Conservation (phyloP, 2,113 vertebrate species). For the Sapayoa aenigma region DNA sequence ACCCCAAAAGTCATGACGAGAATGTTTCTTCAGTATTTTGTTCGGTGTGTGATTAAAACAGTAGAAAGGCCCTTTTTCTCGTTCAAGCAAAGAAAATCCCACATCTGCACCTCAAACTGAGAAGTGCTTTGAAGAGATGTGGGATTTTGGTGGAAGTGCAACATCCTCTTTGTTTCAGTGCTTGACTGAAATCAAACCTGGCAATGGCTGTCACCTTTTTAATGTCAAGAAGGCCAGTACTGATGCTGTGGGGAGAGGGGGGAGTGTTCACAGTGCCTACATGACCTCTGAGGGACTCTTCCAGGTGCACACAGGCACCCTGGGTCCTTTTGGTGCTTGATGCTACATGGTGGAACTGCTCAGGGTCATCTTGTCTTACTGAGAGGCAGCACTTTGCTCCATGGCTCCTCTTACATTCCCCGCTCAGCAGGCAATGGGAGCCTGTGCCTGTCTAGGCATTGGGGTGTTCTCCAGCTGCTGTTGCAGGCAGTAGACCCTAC, state of each 20-base stretch:
- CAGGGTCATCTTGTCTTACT: neutral
- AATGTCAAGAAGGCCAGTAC: neutral
- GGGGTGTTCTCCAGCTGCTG: neutral
- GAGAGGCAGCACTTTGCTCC: neutral
- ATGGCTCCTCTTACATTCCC: neutral
- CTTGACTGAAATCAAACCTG: neutral
- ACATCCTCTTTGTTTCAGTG: neutral
- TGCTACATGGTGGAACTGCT: accelerated
- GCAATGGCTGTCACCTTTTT: neutral
- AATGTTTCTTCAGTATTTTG: neutral
- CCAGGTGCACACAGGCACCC: accelerated
- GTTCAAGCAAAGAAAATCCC: neutral
- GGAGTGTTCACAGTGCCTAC: accelerated
- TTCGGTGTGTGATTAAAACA: neutral
- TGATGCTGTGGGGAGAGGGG: accelerated
- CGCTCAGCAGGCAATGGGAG: neutral
- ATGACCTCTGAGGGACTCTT: neutral
- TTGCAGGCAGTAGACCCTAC: neutral
- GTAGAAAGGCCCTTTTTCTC: neutral
- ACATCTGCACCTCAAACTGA: neutral
- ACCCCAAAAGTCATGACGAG: neutral
- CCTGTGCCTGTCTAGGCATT: neutral
- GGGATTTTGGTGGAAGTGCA: neutral
- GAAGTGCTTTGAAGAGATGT: neutral
- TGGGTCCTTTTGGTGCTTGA: neutral